A percentile compares a stretch with the other conserved stretches of the same genome.
These are phyloP conservation scores for Unio pictorum DNA, from an alignment of 2,888 invertebrate species.

Conservation along the genomic window DNA sequence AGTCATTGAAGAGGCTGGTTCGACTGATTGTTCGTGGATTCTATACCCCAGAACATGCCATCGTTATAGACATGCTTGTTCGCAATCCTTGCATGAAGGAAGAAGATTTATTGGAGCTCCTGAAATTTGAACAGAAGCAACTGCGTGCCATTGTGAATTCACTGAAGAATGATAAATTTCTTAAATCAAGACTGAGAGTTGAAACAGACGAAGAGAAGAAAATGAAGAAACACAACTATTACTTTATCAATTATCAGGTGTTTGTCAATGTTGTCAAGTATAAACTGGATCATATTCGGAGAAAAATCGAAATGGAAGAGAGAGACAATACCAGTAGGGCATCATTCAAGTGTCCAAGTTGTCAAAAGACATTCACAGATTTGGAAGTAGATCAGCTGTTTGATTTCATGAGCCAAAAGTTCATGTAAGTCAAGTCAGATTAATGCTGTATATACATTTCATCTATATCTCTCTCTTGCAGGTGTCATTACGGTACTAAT, in stretches of 20 bases:
- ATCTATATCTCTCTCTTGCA: too few relatives aligned
- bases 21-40: conserved; percentile 93
- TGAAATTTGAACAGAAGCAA: conserved; percentile 94
- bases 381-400: conserved; percentile 80
- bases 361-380: conserved; percentile 95
- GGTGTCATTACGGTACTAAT: too few relatives aligned
- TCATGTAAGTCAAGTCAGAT: conserved; percentile 23
- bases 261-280: conserved; percentile 98
- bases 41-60: conserved; percentile 92
- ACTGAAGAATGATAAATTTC: conserved; percentile 90
- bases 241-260: conserved; percentile 95
- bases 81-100: conserved; percentile 87
- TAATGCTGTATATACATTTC: too few relatives aligned
- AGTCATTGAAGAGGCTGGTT: conserved; percentile 89
- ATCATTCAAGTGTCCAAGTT: conserved; percentile 93
- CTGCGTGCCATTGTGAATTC: conserved; percentile 84
- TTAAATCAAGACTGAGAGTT: conserved; percentile 83
- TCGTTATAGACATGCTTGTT: conserved; percentile 95
- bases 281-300: conserved; percentile 95
- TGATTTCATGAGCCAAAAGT: conserved; percentile 56
- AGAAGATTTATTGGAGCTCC: conserved; percentile 82
- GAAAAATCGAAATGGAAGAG: conserved; percentile 95
- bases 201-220: conserved; percentile 95
- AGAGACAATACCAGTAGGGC: conserved; percentile 94
- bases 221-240: conserved; percentile 96